These are phyloP conservation scores for Gopherus flavomarginatus DNA, from an alignment of 2,113 vertebrate genomes.

Conservation along the genomic window DNA sequence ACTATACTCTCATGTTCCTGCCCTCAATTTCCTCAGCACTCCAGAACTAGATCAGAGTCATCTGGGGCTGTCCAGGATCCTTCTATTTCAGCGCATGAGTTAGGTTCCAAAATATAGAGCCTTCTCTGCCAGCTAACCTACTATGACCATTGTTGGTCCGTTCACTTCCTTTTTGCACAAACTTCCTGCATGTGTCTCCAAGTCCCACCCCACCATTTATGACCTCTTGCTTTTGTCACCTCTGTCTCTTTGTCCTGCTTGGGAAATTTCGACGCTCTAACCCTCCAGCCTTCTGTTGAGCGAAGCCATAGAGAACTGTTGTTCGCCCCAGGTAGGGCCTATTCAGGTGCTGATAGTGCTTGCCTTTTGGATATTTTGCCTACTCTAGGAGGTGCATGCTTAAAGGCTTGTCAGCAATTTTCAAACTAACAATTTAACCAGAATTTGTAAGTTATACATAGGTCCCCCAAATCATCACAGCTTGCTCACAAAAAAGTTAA, in stretches of 20 bases:
- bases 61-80: neutral
- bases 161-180: neutral
- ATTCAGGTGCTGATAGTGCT: neutral
- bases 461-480: neutral
- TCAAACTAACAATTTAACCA: neutral
- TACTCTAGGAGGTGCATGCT: neutral
- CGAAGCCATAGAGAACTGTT: neutral
- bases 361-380: neutral
- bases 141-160: neutral
- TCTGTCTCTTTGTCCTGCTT: neutral
- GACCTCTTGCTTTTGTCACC: neutral
- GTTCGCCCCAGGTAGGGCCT: neutral
- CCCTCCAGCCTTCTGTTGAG: neutral
- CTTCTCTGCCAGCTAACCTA: neutral
- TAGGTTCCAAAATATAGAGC: neutral
- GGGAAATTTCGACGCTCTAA: neutral
- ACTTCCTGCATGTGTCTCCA: neutral
- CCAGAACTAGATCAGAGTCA: neutral
- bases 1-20: neutral
- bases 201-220: neutral
- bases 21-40: neutral
- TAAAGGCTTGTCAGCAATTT: neutral
- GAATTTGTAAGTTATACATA: neutral
- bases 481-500: neutral
- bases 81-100: neutral